phyloP scores from a whole-genome alignment of 2,113 vertebrate genomes.

The Todiramphus chloris region DNA sequence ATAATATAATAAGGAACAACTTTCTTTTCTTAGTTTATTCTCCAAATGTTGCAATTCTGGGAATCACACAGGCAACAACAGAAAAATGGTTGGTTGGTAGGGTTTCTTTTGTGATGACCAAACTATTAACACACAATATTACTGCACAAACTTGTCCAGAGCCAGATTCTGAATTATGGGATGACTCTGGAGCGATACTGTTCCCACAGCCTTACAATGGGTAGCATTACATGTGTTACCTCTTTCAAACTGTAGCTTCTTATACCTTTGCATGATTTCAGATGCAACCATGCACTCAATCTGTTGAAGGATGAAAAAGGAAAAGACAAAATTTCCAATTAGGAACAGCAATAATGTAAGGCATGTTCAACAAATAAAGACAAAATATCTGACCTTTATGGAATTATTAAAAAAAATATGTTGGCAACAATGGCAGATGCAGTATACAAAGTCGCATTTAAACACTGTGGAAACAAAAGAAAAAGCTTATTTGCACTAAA shows the following conservation, averaged over 20 bases:
- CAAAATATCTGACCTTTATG: neutral
- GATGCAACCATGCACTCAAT: conserved; percentile 97
- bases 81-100: neutral
- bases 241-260: conserved; percentile 96
- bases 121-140: neutral
- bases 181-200: neutral
- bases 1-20: neutral
- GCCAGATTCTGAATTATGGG: neutral
- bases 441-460: neutral
- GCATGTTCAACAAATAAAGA: neutral
- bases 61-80: neutral
- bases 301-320: conserved; percentile 66
- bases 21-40: neutral
- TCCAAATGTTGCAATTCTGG: neutral
- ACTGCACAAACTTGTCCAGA: neutral
- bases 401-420: neutral
- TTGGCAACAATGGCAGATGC: neutral
- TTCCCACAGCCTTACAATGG: neutral
- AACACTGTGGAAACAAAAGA: neutral
- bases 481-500: neutral
- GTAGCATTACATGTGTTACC: conserved; percentile 69
- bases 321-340: neutral
- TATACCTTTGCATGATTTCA: conserved; percentile 96
- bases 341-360: neutral
- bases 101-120: neutral